Base-by-base conservation (phyloP, 2,888 invertebrate genomes). In the Scaptodrosophila latifasciaeformis region DNA sequence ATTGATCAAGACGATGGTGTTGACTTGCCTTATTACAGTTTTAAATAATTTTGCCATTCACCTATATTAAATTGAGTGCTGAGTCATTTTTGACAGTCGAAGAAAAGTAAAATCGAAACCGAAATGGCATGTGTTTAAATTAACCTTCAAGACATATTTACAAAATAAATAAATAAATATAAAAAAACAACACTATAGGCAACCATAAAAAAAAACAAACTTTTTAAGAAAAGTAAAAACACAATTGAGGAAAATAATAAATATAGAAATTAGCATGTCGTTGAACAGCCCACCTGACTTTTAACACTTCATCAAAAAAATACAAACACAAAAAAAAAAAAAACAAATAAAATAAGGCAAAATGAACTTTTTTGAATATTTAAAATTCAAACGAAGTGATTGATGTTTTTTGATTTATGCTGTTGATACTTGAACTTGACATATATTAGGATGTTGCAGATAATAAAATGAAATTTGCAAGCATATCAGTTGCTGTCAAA, bases 351-450 rank as follows among this genome's bases (percentile, higher is more conserved):
- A n/a, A n/a, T n/a, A n/a, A n/a, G n/a, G n/a, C n/a, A n/a, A n/a
- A n/a, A n/a, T n/a, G n/a, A n/a, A n/a, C n/a, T n/a, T n/a, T n/a
- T 39, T 15, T 39, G 19, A 17, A 24, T 12, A 42, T 42, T 4
- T 13, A 34, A 1, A 39, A 39, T 9, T n/a, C 1, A 39, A 39
- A 39, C 17, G 18, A 39, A 13, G 39, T 18, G 4, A n/a, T 18
- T 39, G 9, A 10, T 42, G 7, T 42, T 4, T 29, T 43, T 43
- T 27, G n/a, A 27, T n/a, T n/a, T n/a, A n/a, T n/a, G n/a, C 39
- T 52, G 57, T 59, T 55, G 55, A 49, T 42, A 48, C 62, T 69
- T 76, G 80, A 76, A 76, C 75, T 76, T 76, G 75, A 65, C 65
- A 76, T 61, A 76, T 64, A 70, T 45, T 35, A 45, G 44, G 19